A percentile compares a stretch with the other conserved stretches of the same genome.
Conservation (phyloP, 2,888 invertebrate species). For the Synanthedon myopaeformis region DNA sequence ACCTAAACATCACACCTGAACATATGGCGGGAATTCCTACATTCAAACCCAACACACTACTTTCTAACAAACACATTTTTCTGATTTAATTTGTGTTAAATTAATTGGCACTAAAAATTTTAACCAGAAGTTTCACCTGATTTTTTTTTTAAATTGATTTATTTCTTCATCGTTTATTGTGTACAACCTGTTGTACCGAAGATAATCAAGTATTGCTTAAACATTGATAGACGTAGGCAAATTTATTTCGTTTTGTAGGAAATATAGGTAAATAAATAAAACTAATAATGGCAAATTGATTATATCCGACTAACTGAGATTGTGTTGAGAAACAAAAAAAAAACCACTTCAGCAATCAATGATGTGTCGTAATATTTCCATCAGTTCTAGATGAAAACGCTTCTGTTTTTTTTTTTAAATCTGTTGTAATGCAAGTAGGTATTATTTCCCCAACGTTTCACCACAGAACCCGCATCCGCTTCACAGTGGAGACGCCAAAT, state of each 20-base stretch:
- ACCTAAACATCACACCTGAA: no score
- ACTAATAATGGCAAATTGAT: not conserved
- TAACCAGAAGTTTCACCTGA: no score
- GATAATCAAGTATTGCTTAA: slow-evolving; percentile 5
- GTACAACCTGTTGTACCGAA: slow-evolving; percentile 3
- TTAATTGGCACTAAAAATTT: no score
- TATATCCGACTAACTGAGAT: not conserved
- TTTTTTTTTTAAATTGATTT: not conserved
- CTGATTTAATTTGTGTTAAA: no score
- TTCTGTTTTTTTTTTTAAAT: not conserved
- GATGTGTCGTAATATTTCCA: not conserved
- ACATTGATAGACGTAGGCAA: not conserved
- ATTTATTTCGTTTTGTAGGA: not conserved
- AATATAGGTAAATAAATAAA: not conserved
- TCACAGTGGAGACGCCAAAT: slow-evolving; percentile 21
- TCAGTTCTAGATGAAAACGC: not conserved
- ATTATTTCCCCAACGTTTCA: slow-evolving; percentile 16
- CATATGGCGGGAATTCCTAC: no score
- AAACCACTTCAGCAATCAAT: not conserved
- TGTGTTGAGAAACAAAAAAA: not conserved
- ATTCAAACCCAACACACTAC: no score
- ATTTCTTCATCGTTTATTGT: not conserved
- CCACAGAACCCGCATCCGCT: slow-evolving; percentile 14
- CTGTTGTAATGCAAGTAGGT: not conserved
- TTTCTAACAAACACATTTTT: no score